A percentile compares a stretch with the other conserved stretches of the same genome.
These are phyloP conservation scores for Gracilinanus agilis DNA, from an alignment of 2,113 vertebrate genomes.

Conservation along the genomic window DNA sequence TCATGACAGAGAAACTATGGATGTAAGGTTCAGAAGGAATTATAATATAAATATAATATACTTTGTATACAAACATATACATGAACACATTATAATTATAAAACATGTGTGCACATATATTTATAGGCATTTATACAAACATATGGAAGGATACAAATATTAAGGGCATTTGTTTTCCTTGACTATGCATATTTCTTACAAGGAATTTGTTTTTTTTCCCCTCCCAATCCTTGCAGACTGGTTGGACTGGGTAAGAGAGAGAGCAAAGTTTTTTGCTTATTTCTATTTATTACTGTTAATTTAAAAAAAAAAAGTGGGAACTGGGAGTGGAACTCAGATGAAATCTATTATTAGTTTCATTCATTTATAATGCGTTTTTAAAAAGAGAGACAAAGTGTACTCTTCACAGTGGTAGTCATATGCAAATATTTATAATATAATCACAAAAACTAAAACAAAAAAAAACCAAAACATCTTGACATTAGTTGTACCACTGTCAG, in stretches of 20 bases:
- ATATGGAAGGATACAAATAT: not conserved
- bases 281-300: no score
- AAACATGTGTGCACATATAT: not conserved
- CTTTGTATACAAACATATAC: accelerated
- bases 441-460: not conserved
- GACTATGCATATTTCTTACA: constrained; percentile 44
- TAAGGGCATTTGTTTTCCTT: not conserved
- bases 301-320: not conserved
- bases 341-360: not conserved
- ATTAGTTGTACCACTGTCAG: not conserved
- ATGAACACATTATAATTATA: not conserved
- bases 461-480: not conserved
- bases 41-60: not conserved
- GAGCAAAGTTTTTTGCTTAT: no score
- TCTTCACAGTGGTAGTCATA: not conserved
- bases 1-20: not conserved
- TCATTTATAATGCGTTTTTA: not conserved
- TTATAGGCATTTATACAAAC: not conserved
- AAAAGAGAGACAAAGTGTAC: not conserved
- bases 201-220: constrained; percentile 19
- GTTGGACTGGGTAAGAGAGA: not conserved
- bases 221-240: constrained; percentile 25
- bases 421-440: not conserved
- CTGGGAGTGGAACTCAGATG: not conserved
- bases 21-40: not conserved